These are phyloP conservation scores for Tiliqua scincoides DNA, from an alignment of 2,113 vertebrate genomes.

Conservation along the genomic window DNA sequence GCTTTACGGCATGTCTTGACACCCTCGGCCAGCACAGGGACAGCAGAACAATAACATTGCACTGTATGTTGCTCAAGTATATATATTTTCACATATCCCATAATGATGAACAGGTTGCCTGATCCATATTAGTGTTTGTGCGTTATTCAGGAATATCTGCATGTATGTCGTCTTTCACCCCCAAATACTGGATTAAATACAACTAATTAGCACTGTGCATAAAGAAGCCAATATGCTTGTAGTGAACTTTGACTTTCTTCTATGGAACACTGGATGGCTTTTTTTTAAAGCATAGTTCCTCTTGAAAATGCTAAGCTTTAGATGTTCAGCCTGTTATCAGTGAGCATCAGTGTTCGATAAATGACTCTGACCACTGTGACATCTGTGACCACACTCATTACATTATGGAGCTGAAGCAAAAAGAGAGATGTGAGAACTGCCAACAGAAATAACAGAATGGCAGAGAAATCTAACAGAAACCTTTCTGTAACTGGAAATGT, in stretches of 20 bases:
- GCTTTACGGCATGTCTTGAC: too few relatives aligned
- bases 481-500: constrained; percentile 2
- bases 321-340: constrained; percentile 9
- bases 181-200: neutral
- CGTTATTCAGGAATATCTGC: neutral
- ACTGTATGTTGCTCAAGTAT: neutral
- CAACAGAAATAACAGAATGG: constrained; percentile 12
- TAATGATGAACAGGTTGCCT: neutral
- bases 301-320: constrained; percentile 13
- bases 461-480: constrained; percentile 3
- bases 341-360: constrained; percentile 16
- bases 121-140: neutral
- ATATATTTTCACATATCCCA: neutral
- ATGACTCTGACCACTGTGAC: neutral
- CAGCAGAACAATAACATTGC: too few relatives aligned
- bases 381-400: neutral
- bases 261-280: constrained; percentile 20
- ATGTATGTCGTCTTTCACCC: neutral
- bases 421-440: constrained; percentile 20
- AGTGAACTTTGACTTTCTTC: constrained; percentile 3
- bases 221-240: neutral
- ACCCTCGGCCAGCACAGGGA: too few relatives aligned
- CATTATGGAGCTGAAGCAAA: constrained; percentile 33
- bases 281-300: constrained; percentile 15
- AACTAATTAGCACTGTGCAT: neutral